Conservation (phyloP, 2,888 invertebrate genomes). For the Macroteleia sp. region DNA sequence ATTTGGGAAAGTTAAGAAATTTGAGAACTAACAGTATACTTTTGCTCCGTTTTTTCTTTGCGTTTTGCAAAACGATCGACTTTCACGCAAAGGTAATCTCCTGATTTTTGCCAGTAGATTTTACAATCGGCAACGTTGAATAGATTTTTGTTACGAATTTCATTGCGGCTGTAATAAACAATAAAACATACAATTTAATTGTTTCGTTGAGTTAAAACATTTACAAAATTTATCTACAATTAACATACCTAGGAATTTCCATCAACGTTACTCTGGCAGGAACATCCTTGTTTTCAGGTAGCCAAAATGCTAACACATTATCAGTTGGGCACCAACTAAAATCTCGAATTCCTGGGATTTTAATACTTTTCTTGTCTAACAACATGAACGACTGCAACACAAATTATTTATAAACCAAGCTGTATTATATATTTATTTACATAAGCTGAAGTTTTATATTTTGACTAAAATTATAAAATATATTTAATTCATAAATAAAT, state of each 20-base stretch:
- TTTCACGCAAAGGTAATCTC: slow-evolving; percentile 98
- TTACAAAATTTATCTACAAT: too few relatives aligned
- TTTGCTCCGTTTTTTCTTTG: slow-evolving; percentile 96
- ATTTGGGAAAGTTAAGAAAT: too few relatives aligned
- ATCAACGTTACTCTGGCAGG: slow-evolving; percentile 97
- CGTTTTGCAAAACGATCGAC: slow-evolving; percentile 95
- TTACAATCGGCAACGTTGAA: slow-evolving; percentile 99
- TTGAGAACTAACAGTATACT: slow-evolving; percentile 93
- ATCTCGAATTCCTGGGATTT: slow-evolving; percentile 94
- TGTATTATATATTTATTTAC: too few relatives aligned
- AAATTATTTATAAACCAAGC: too few relatives aligned
- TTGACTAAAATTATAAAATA: too few relatives aligned
- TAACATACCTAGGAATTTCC: slow-evolving; percentile 92
- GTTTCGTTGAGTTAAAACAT: too few relatives aligned
- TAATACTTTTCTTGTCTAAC: slow-evolving; percentile 97
- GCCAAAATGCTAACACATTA: slow-evolving; percentile 98
- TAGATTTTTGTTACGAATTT: slow-evolving; percentile 96
- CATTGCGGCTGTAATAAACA: slow-evolving; percentile 86
- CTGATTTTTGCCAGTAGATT: slow-evolving; percentile 99
- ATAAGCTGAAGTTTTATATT: too few relatives aligned
- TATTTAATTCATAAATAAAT: too few relatives aligned
- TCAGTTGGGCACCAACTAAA: slow-evolving; percentile 99
- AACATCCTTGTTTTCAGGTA: slow-evolving; percentile 97
- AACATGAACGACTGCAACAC: slow-evolving; percentile 94
- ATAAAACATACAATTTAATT: not conserved